Evolutionary conservation across 2,797 vertebrate genomes (phyloP), one percentile per base, ranked within the genome.

Genomic region (Macrochelys suwanniensis): DNA sequence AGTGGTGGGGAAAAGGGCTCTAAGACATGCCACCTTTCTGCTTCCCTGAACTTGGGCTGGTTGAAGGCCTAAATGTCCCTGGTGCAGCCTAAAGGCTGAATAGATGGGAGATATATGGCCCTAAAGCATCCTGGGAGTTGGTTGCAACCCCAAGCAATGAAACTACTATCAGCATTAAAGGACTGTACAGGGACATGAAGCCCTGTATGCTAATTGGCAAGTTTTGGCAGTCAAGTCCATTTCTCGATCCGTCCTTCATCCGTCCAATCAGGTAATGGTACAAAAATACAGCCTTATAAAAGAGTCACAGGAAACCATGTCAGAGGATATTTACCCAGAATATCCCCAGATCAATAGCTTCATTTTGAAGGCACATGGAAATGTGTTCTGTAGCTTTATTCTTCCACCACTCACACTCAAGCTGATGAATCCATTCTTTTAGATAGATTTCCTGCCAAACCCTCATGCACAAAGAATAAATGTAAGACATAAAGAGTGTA

Each of bases 321-420:
- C 37, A 88, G 45, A 15, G 16, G 23, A 49, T 77, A 28, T 77
- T 77, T 77, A 28, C 12, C 74, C 74, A 50, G 74, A 84, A 84
- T 10, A 50, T 5, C 49, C n/a, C 26, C 76, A 0, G 37, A 37
- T 3, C 10, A 42, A 42, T 13, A 31, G 31, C n/a, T 37, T 61
- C 17, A 47, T 25, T 90, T 59, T 26, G 37, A 68, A 45, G 0
- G 37, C 26, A 54, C 11, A 71, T 33, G 21, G 33, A 25, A 54
- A 12, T 59, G 54, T n/a, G 83, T 81, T n/a, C 10, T 42, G 54
- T 50, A 0, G 0, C 71, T 91, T 59, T 82, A 11, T 45, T 37
- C 15, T 83, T 79, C 80, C 54, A 16, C 21, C 42, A 7, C 33
- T 85, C 80, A n/a, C 57, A 59, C 0, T 0, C 74, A 33, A 68